Base-by-base conservation (phyloP, 2,888 invertebrate genomes). In the Prenolepis imparis region DNA sequence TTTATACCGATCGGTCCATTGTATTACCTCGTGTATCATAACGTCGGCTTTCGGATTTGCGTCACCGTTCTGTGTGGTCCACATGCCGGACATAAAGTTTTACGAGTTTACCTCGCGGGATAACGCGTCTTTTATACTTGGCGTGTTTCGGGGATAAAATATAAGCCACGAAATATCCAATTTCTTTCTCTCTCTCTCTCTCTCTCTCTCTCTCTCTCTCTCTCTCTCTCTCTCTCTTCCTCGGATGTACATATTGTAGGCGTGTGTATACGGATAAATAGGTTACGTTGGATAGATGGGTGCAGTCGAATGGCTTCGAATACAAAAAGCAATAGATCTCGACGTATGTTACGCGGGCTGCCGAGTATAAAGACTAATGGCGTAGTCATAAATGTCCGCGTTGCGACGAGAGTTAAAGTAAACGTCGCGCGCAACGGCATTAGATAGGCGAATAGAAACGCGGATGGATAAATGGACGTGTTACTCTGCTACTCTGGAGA, bases 301-400 rank as follows among this genome's bases (percentile, higher is more conserved):
- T 41, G 78, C 72, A 72, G 59, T 59, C 78, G 70, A 70, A 44
- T 55, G 24, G 44, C 36, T 78, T 3, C 44, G 44, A 59, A 41
- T 59, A 70, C 59, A 72, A 72, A 80, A 61, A 72, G 72, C 36
- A 18, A 59, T 59, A 70, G 72, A 80, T 80, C 78, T 70, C 70
- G 57, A n/a, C n/a, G 21, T n/a, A 57, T n/a, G 70, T 70, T 48
- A 6, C 59, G 70, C 59, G 44, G 57, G 44, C 67, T 44, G 44
- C 44, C 70, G 52, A 15, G 44, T 80, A 80, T 72, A 72, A 70
- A 80, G 78, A 80, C 59, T 80, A 72, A 80, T 80, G 59, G 59
- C 32, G 24, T 24, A 36, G 72, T 70, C 78, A 61, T 72, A 72
- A 80, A 80, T 72, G 78, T 80, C 72, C 61, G 78, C 78, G 59